Conservation (phyloP, 2,888 invertebrate species). For the Pediacus dermestoides region DNA sequence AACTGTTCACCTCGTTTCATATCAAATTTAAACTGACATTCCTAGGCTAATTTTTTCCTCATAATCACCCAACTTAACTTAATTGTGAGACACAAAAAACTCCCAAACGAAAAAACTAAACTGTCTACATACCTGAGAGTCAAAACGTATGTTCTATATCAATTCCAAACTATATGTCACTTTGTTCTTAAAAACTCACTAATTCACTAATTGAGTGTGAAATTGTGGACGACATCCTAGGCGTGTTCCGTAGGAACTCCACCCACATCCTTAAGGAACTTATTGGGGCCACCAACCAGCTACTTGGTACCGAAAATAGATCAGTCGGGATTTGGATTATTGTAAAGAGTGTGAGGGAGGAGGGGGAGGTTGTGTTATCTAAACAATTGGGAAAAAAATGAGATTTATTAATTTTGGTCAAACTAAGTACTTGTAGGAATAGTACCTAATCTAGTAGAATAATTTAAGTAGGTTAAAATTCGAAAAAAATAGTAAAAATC, state of each 20-base stretch:
- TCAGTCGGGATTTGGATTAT: slow-evolving; percentile 2
- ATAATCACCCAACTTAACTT: slow-evolving; percentile 1
- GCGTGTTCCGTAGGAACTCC: slow-evolving; percentile 20
- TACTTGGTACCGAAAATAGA: slow-evolving; percentile 20
- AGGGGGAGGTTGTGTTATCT: no score
- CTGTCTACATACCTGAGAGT: neutral
- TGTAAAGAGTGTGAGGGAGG: no score
- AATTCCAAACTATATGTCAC: no score
- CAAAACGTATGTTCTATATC: neutral
- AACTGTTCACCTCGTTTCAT: no score
- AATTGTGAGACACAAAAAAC: neutral
- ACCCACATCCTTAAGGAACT: slow-evolving; percentile 34
- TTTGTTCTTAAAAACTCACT: slow-evolving; percentile 20
- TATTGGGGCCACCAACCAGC: slow-evolving; percentile 23
- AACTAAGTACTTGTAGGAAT: no score
- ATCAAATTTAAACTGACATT: no score
- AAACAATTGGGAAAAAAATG: no score
- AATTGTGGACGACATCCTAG: slow-evolving; percentile 13
- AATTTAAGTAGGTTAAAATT: no score
- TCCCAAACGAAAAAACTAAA: slow-evolving; percentile 2
- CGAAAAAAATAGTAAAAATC: no score
- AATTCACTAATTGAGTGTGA: slow-evolving; percentile 32
- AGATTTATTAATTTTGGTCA: no score
- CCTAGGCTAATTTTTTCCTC: no score
- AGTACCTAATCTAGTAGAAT: no score